Conservation (phyloP, 2,888 invertebrate species). For the Nephrotoma flavescens region DNA sequence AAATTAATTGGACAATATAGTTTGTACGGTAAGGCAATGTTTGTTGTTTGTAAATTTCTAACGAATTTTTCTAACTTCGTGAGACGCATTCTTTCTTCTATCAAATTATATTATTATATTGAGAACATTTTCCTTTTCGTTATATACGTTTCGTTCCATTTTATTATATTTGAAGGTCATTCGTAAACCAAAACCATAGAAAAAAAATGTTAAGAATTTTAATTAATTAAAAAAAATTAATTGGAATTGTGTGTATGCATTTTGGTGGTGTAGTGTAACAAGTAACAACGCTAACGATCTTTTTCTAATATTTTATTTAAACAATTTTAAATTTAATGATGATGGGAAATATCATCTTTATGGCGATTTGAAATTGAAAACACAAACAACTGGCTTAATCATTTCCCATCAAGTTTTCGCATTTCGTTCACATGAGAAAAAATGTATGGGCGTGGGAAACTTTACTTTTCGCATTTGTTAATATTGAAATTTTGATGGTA, state of each 20-base stretch:
- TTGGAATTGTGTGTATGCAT: neutral
- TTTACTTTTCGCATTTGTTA: neutral
- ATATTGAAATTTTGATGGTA: neutral
- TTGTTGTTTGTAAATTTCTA: neutral
- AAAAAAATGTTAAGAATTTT: neutral
- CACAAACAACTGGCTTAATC: neutral
- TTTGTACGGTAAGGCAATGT: neutral
- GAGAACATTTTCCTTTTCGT: neutral
- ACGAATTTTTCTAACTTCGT: neutral
- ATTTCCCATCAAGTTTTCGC: neutral
- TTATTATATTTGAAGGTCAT: neutral
- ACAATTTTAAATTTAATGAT: neutral
- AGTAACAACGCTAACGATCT: neutral
- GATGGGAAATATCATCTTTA: neutral
- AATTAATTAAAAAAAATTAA: neutral
- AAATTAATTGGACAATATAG: neutral
- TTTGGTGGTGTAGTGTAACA: neutral
- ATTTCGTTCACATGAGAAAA: neutral
- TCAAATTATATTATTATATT: neutral
- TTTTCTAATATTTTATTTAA: neutral
- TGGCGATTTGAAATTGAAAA: neutral
- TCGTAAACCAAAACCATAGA: neutral
- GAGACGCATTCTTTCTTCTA: neutral
- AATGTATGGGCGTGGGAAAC: neutral
- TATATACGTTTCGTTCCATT: neutral